Conservation (phyloP, 2,113 vertebrate genomes). For the Siphamia tubifer region DNA sequence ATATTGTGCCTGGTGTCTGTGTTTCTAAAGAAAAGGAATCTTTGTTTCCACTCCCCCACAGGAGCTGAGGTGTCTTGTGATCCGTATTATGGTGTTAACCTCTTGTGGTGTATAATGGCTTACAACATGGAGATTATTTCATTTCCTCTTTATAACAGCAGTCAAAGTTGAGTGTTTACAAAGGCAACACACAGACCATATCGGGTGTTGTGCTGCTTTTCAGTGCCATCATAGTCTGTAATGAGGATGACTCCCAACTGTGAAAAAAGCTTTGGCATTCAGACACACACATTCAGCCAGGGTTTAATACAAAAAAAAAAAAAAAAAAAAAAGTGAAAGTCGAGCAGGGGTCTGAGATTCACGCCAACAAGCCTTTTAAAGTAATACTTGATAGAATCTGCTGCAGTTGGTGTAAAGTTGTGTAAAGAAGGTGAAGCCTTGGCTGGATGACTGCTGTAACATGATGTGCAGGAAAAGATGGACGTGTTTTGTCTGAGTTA, state of each 20-base stretch:
- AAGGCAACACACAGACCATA: conserved; percentile 45
- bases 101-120: conserved; percentile 60
- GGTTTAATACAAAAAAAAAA: conserved; percentile 37
- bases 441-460: no score
- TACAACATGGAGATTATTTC: conserved; percentile 54
- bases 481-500: no score
- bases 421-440: neutral
- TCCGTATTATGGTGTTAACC: conserved; percentile 74
- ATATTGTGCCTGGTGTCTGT: conserved; percentile 43
- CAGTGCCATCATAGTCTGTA: conserved; percentile 27
- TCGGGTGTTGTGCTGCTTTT: conserved; percentile 53
- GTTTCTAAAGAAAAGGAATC: conserved; percentile 59
- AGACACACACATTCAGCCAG: conserved; percentile 45
- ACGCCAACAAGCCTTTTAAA: conserved; percentile 49
- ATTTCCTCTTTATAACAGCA: conserved; percentile 48
- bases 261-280: conserved; percentile 40
- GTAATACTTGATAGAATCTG: conserved; percentile 26
- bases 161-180: conserved; percentile 17
- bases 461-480: no score
- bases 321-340: neutral
- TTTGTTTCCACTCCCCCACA: conserved; percentile 64
- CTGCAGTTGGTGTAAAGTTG: neutral
- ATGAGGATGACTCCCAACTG: conserved; percentile 22
- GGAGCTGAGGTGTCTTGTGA: conserved; percentile 76
- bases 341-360: neutral